phyloP scores from a whole-genome alignment of 2,888 invertebrate genomes.

The Diaprepes abbreviatus region DNA sequence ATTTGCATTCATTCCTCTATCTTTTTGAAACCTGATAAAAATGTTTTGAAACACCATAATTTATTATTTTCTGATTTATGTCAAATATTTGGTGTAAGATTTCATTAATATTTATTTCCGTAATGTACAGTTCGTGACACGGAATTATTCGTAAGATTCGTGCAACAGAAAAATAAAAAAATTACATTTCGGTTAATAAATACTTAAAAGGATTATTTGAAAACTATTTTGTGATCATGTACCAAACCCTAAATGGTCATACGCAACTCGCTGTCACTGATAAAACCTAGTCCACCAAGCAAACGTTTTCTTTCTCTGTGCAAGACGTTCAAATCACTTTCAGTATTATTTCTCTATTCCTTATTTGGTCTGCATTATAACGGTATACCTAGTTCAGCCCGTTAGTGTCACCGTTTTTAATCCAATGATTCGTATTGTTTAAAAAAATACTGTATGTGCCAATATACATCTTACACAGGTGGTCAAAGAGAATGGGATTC shows the following conservation, averaged over 20 bases:
- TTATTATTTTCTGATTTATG: too few species aligned
- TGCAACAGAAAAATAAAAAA: too few species aligned
- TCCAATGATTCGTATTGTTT: slow-evolving; percentile 37
- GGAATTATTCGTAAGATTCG: too few species aligned
- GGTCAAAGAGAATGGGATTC: slow-evolving; percentile 20
- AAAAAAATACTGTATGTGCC: slow-evolving; percentile 29
- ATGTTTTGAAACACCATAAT: too few species aligned
- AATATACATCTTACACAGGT: slow-evolving; percentile 40
- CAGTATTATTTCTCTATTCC: slow-evolving; percentile 46
- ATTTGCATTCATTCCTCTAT: too few species aligned
- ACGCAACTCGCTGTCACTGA: slow-evolving; percentile 29
- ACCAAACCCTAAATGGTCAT: slow-evolving; percentile 8
- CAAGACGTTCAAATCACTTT: slow-evolving; percentile 47
- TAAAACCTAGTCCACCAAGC: slow-evolving; percentile 35
- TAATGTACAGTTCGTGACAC: too few species aligned
- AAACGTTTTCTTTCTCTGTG: slow-evolving; percentile 42
- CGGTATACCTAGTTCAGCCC: slow-evolving; percentile 41
- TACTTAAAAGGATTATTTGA: too few species aligned
- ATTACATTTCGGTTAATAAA: too few species aligned
- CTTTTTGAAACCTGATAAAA: too few species aligned
- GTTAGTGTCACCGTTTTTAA: slow-evolving; percentile 46
- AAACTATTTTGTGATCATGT: too few species aligned
- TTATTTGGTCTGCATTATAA: slow-evolving; percentile 45
- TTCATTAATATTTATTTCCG: too few species aligned
- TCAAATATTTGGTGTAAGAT: too few species aligned